Base-by-base conservation (phyloP, 2,888 invertebrate genomes). In the Luperina testacea region DNA sequence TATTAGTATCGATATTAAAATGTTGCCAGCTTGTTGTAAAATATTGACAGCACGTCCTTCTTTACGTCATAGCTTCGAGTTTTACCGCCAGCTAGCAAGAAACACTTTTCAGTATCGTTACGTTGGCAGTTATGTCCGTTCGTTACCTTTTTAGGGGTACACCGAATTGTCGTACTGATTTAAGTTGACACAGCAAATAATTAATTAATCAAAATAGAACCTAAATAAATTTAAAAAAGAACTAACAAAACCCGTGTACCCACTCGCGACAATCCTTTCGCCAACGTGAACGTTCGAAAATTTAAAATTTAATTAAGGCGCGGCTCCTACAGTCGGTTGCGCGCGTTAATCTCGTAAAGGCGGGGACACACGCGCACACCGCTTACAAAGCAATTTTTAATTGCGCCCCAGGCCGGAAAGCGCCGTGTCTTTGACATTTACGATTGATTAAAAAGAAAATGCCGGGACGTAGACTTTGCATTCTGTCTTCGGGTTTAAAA, bases 301-400 rank as follows among this genome's bases (percentile, higher is more conserved):
- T 95, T 90, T 89, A 84, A 95, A 95, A 95, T 95, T 94, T 95
- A 95, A 94, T 95, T 94, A 94, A 94, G 92, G 93, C 92, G 87
- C 80, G 88, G 90, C 89, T 90, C 88, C 90, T 90, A 88, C 92
- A 89, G 90, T 92, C 90, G 91, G 92, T 92, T 92, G 90, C 92
- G 92, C 93, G 93, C 92, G 94, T 93, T 95, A 94, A 95, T 94
- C 94, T 92, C 90, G 92, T 93, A 93, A 94, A 94, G 94, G 91
- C 91, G 75, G 87, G 90, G 89, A 94, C 93, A 94, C 92, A 93
- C 93, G 92, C 90, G 91, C 90, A 81, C 85, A 80, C 83, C 90
- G 90, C 91, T 90, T 90, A 95, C 95, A 95, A 95, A 96, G 95
- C 95, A 94, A 92, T 94, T 95, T 95, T 95, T 95, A 96, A 96